Evolutionary conservation across 1,140 invertebrate species (phyloP).

Genomic region (Rhyzopertha dominica): DNA sequence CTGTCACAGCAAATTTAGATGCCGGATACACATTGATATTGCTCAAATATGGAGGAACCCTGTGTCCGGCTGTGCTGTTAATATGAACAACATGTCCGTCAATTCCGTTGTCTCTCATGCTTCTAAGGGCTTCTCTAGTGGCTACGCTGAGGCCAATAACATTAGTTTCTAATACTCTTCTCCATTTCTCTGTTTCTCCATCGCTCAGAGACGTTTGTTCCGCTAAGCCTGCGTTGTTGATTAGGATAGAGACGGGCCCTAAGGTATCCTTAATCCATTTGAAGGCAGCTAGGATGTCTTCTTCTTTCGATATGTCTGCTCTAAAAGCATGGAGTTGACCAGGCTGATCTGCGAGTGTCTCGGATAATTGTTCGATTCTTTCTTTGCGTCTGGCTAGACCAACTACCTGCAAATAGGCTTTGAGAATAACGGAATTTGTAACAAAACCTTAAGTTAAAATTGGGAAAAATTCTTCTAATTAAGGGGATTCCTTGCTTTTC

Average conservation of each 20-base stretch:
- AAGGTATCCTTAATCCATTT: conserved; percentile 50
- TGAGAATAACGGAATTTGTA: too few species aligned
- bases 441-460: too few species aligned
- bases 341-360: conserved; percentile 45
- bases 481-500: too few species aligned
- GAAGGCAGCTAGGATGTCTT: conserved; percentile 56
- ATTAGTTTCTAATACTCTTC: conserved; percentile 50
- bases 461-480: too few species aligned
- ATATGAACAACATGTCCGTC: conserved; percentile 43
- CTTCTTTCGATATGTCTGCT: conserved; percentile 50
- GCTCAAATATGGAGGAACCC: conserved; percentile 20
- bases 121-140: conserved; percentile 51
- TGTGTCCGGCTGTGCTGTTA: conserved; percentile 52
- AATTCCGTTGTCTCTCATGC: conserved; percentile 47
- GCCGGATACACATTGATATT: conserved; percentile 47
- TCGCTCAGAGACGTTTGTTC: conserved; percentile 4
- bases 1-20: conserved; percentile 51
- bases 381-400: conserved; percentile 61
- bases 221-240: conserved; percentile 50
- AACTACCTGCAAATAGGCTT: too few species aligned
- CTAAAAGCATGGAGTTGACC: not conserved
- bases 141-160: conserved; percentile 53
- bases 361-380: conserved; percentile 46
- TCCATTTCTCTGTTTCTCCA: conserved; percentile 35
- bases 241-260: conserved; percentile 48